Evolutionary conservation across 2,113 vertebrate species (phyloP).

Genomic region (Phylloscopus whistleri): DNA sequence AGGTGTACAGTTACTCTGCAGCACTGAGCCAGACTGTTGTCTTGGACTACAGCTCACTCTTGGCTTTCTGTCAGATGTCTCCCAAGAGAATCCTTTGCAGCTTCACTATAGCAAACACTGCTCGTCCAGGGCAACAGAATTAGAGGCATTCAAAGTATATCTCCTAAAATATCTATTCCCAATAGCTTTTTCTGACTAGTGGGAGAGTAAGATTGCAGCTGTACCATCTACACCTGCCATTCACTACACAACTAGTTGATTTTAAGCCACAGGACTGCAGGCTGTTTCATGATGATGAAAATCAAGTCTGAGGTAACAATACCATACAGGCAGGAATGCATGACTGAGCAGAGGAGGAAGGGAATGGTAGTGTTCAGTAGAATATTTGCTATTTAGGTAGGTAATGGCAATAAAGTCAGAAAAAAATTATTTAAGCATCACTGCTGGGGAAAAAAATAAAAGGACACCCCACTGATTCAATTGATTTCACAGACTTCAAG

Average conservation of each 20-base stretch:
- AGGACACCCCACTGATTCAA: neutral
- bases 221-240: neutral
- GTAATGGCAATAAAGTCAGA: neutral
- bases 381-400: neutral
- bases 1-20: slow-evolving; percentile 39
- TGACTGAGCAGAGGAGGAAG: neutral
- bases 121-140: neutral
- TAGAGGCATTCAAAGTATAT: neutral
- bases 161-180: slow-evolving; percentile 22
- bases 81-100: slow-evolving; percentile 20
- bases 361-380: neutral
- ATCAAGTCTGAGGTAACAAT: neutral
- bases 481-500: neutral
- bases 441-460: neutral
- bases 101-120: neutral
- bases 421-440: neutral
- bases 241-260: neutral
- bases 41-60: slow-evolving; percentile 1
- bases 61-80: slow-evolving; percentile 8
- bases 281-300: neutral
- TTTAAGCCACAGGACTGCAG: neutral
- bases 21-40: neutral
- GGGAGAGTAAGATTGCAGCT: slow-evolving; percentile 14
- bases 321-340: neutral
- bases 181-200: neutral